phyloP scores from a whole-genome alignment of 1,140 invertebrate species.

The Cotesia vestalis region DNA sequence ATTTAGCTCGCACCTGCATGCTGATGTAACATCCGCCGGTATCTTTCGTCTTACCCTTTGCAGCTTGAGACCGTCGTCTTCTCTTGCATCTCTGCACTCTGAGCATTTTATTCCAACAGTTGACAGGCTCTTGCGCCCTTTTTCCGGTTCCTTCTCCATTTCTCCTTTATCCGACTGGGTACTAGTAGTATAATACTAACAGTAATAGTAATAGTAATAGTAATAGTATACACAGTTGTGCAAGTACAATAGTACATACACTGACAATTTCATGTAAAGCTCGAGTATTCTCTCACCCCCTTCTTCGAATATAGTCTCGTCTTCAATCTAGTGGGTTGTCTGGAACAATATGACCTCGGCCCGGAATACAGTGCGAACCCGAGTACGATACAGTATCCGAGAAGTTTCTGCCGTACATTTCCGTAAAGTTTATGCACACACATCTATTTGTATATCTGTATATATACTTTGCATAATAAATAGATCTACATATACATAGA shows the following conservation, averaged over 20 bases:
- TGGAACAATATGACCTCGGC: conserved; percentile 39
- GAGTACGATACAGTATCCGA: conserved; percentile 29
- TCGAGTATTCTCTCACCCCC: conserved; percentile 22
- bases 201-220: too few relatives aligned
- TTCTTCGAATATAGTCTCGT: conserved; percentile 23
- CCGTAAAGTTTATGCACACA: too few relatives aligned
- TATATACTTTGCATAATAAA: not conserved
- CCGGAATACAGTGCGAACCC: conserved; percentile 18
- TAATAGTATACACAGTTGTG: not conserved
- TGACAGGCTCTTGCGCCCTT: conserved; percentile 43
- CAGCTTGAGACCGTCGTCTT: too few relatives aligned
- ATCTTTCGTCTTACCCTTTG: too few relatives aligned
- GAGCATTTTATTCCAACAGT: conserved; percentile 5
- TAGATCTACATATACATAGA: not conserved
- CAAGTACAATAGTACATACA: conserved; percentile 12
- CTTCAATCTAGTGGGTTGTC: conserved; percentile 41
- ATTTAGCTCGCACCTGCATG: conserved; percentile 1
- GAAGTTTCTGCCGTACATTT: conserved; percentile 16
- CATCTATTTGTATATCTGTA: not conserved
- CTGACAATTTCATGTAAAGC: conserved; percentile 12
- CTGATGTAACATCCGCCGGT: not conserved
- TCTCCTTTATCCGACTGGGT: not conserved
- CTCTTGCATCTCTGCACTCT: not conserved
- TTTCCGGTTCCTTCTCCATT: conserved; percentile 25
- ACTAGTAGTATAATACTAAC: too few relatives aligned